These are phyloP conservation scores for Suricata suricatta DNA, from an alignment of 2,113 vertebrate species.

Conservation along the genomic window DNA sequence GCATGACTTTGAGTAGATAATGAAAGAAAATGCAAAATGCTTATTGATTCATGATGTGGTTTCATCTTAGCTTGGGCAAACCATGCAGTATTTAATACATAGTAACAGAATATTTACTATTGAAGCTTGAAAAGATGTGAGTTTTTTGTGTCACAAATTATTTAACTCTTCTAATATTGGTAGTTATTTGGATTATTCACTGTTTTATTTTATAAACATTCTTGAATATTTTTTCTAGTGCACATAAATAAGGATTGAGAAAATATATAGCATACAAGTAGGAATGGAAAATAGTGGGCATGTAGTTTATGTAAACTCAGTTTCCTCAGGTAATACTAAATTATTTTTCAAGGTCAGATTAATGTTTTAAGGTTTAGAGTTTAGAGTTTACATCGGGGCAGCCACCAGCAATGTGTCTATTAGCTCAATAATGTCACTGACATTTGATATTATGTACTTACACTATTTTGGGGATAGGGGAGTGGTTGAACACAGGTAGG, in stretches of 20 bases:
- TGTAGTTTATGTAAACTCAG: not conserved
- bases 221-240: not conserved
- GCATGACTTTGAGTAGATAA: no score
- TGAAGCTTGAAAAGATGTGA: no score
- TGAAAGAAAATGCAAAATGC: no score
- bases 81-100: no score
- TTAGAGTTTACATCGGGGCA: no score
- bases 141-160: no score
- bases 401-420: not conserved
- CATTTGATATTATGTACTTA: not conserved
- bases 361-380: no score
- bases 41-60: no score
- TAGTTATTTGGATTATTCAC: not conserved
- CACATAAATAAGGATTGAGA: not conserved
- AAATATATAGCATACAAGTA: not conserved
- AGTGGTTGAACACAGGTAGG: no score
- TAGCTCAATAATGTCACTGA: not conserved
- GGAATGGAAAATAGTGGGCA: not conserved
- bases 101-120: no score
- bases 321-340: not conserved
- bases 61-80: no score
- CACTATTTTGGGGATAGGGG: no score
- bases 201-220: not conserved
- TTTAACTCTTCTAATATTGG: not conserved
- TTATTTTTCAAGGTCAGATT: not conserved